Percentiles rank a stretch among this genome's conserved stretches.
Evolutionary conservation across 2,113 vertebrate species (phyloP).

Genomic region (Nipponia nippon): DNA sequence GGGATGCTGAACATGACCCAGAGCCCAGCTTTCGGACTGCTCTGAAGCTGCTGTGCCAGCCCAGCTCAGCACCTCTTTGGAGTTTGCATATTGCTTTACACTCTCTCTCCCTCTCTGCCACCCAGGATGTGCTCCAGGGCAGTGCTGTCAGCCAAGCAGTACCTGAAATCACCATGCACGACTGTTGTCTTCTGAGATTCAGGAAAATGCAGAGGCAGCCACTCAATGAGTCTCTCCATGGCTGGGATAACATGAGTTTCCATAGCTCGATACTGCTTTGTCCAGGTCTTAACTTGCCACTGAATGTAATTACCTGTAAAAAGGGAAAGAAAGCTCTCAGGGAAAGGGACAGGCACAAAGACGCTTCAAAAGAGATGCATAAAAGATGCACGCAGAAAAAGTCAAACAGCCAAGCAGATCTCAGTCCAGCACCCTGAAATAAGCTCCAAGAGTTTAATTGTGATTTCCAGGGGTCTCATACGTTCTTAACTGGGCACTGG

Average conservation of each 20-base stretch:
- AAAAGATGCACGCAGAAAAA: neutral
- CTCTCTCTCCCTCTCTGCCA: neutral
- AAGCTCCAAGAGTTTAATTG: neutral
- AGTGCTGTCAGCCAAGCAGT: neutral
- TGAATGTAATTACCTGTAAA: conserved; percentile 72
- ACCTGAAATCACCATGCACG: conserved; percentile 87
- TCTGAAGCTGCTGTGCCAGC: neutral
- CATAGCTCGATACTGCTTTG: conserved; percentile 72
- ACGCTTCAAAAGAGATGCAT: neutral
- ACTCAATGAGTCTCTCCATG: conserved; percentile 80
- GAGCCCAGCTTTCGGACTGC: neutral
- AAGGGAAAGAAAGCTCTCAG: neutral
- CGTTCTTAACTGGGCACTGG: neutral
- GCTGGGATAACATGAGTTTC: conserved; percentile 71
- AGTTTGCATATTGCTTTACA: neutral
- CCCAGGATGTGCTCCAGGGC: neutral
- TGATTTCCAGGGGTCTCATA: neutral
- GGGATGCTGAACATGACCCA: neutral
- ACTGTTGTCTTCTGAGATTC: conserved; percentile 57
- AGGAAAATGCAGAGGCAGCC: conserved; percentile 81
- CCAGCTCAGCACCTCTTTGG: neutral
- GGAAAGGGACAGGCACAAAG: neutral
- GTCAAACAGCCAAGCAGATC: neutral
- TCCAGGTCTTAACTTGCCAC: conserved; percentile 75
- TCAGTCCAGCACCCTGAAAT: neutral